Percentiles rank a stretch among this genome's conserved stretches.
Conservation (phyloP, 2,113 vertebrate genomes). For the Cyprinodon tularosa region DNA sequence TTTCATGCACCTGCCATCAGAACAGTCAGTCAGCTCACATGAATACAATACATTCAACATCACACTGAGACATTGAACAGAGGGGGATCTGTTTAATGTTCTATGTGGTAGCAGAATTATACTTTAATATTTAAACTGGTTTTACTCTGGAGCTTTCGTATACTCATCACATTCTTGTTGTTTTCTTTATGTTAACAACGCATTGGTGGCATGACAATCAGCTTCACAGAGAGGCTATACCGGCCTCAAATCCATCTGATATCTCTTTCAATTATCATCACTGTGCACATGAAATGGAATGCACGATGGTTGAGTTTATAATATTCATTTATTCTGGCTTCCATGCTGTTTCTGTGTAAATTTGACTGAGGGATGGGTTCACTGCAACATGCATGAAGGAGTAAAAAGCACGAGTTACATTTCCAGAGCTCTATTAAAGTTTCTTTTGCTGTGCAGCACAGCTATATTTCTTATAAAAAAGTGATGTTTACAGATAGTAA, state of each 20-base stretch:
- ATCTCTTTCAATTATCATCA: slow-evolving; percentile 33
- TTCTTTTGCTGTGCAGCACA: slow-evolving; percentile 13
- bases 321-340: slow-evolving; percentile 27
- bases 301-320: slow-evolving; percentile 3
- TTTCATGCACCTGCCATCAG: slow-evolving; percentile 70
- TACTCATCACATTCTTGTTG: slow-evolving; percentile 31
- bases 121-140: slow-evolving; percentile 73
- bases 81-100: slow-evolving; percentile 69
- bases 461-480: slow-evolving; percentile 37
- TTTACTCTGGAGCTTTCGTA: slow-evolving; percentile 42
- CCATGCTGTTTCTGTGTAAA: slow-evolving; percentile 14
- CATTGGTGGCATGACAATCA: slow-evolving; percentile 43
- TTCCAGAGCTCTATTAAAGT: slow-evolving; percentile 33
- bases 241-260: slow-evolving; percentile 42
- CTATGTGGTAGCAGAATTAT: slow-evolving; percentile 43
- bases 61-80: slow-evolving; percentile 52
- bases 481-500: slow-evolving; percentile 36
- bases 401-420: slow-evolving; percentile 25
- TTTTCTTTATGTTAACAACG: slow-evolving; percentile 39
- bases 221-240: slow-evolving; percentile 23
- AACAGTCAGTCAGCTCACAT: slow-evolving; percentile 57
- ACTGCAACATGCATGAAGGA: slow-evolving; percentile 26
- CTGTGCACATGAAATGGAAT: slow-evolving; percentile 21
- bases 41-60: slow-evolving; percentile 78
- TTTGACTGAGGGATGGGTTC: slow-evolving; percentile 15